These are phyloP conservation scores for Laupala kohalensis DNA, from an alignment of 1,140 invertebrate species.

Conservation along the genomic window DNA sequence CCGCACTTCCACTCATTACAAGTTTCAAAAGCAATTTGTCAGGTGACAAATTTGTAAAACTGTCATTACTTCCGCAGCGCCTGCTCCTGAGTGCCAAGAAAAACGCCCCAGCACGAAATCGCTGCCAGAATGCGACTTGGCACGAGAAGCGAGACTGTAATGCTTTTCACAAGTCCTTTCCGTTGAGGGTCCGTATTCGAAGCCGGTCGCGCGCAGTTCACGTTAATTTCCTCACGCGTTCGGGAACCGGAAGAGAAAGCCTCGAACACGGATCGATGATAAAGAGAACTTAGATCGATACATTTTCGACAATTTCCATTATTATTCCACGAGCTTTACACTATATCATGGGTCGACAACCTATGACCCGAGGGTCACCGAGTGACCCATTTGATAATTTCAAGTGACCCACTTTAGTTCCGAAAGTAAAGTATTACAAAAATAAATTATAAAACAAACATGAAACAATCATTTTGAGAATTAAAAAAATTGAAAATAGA, in stretches of 20 bases:
- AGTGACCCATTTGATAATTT: no score
- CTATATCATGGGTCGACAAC: no score
- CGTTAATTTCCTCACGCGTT: not conserved
- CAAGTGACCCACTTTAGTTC: no score
- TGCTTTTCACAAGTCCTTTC: not conserved
- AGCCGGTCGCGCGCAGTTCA: not conserved
- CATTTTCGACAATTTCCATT: no score
- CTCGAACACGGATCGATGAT: no score
- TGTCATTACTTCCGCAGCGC: not conserved
- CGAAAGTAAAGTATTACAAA: no score
- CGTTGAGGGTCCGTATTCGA: not conserved
- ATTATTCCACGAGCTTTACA: no score
- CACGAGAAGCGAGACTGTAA: not conserved
- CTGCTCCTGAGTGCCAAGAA: not conserved
- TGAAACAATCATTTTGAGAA: no score
- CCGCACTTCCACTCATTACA: not conserved
- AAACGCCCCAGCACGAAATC: not conserved
- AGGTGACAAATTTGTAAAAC: not conserved
- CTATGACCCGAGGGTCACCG: no score
- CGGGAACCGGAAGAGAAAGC: not conserved
- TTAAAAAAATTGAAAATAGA: no score
- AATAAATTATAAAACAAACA: no score
- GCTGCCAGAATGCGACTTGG: not conserved
- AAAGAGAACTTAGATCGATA: no score
- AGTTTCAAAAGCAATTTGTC: not conserved